Base-by-base conservation (phyloP, 2,113 vertebrate species). In the Dipodomys stephensi region DNA sequence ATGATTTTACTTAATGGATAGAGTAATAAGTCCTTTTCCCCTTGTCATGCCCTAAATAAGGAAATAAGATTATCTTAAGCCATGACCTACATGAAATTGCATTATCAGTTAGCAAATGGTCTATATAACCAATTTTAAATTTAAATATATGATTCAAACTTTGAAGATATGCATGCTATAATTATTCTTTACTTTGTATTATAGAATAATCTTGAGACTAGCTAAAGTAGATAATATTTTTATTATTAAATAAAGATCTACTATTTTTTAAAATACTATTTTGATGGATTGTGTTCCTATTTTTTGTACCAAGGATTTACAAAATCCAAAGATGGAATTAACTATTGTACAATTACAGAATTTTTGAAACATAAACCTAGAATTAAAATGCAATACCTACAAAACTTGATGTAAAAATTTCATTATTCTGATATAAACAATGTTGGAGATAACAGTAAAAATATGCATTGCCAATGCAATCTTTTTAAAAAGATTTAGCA, bases 111-210 rank as follows among this genome's bases (percentile, higher is more conserved):
- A 90, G 25, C 12, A 90, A 27, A 28, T 92, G 81, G 77, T 85
- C 60, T 53, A 73, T 92, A 82, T 57, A 88, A 72, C 19, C 19
- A 30, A 82, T 44, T 91, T 86, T 79, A 78, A 95, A 87, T 86
- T 94, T 81, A 78, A 87, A 81, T 74, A 65, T 67, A 49, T 94
- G 82, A 83, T 22, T 93, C 12, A 62, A 25, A 71, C 16, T 83
- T 93, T 83, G 49, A 79, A 83, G 71, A 85, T 39, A 79, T 86
- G 2, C 2, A 46, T 78, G 7, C 18, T 88, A 78, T 79, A 1
- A 82, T 74, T 78, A 20, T 90, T 88, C 28, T 92, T 83, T 73
- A 69, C 23, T 78, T 90, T 89, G 30, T 9, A 65, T 87, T 85
- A 92, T 74, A 68, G 87, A 84, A 73, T 90, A 30, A 69, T 85